Evolutionary conservation across 2,113 vertebrate genomes (phyloP), one percentile per base, ranked within the genome.

Genomic region (Jaculus jaculus): DNA sequence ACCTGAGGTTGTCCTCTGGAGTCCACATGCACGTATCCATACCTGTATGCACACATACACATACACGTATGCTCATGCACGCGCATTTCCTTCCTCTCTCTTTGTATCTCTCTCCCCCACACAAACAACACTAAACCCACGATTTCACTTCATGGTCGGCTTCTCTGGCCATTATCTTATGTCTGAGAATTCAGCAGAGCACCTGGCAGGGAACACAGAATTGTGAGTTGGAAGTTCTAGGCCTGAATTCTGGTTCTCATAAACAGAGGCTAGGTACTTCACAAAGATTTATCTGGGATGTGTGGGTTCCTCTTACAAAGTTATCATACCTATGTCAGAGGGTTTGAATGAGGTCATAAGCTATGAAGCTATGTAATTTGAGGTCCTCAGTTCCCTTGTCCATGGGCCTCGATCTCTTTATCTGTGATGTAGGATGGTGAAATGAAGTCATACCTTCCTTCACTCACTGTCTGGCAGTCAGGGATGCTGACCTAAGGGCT

Each of bases 311-410:
- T 63, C 51, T 2, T 37, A 42, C 32, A 21, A 81, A 84, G 63
- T 54, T 54, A 54, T 54, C 24, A 0, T 10, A 1, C 3, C 34
- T 7, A 5, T 26, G 39, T 66, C 30, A 0, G 7, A n/a, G 75
- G 7, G 15, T 32, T 11, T 9, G 0, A 32, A 6, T 5, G 3
- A 69, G 13, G 30, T 0, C 4, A 0, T 15, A 17, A 42, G 20
- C 16, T 6, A 61, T 26, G 24, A 37, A 65, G 65, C 11, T 4
- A 54, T 54, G 54, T 16, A 54, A 54, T 54, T 54, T 12, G 54
- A 54, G 17, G 30, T 4, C 24, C 23, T 39, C 34, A 2, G 20
- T 34, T 30, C 42, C 16, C 69, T 18, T 79, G 80, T 68, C 61
- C 32, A 34, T 0, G 23, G 63, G 66, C 81, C 26, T 79, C 66